These are phyloP conservation scores for Dipodomys spectabilis DNA, from an alignment of 2,113 vertebrate genomes.

Conservation along the genomic window DNA sequence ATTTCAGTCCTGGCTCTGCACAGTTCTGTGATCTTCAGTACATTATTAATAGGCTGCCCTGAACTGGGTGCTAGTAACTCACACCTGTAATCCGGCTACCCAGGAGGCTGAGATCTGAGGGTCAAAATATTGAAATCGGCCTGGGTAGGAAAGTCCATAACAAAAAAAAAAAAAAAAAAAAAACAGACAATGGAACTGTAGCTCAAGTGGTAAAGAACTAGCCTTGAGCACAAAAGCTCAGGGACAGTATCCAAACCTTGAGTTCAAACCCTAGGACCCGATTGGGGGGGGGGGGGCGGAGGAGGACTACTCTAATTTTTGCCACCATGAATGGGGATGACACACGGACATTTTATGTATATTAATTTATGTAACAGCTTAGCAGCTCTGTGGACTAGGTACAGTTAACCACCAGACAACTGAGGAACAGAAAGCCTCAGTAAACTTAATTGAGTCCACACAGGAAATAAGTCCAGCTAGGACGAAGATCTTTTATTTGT, in stretches of 20 bases:
- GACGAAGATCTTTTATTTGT: not conserved
- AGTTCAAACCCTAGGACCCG: too few relatives aligned
- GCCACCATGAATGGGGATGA: not conserved
- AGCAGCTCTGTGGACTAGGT: not conserved
- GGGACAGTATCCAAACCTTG: too few relatives aligned
- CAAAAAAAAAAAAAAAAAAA: too few relatives aligned
- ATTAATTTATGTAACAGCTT: not conserved
- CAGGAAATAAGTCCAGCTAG: not conserved
- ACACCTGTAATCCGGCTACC: too few relatives aligned
- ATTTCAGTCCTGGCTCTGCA: slow-evolving; percentile 26
- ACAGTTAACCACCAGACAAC: not conserved
- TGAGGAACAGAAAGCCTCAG: slow-evolving; percentile 16
- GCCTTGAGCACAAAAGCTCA: too few relatives aligned
- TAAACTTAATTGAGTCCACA: slow-evolving; percentile 22
- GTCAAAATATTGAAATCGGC: too few relatives aligned
- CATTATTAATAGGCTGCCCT: not conserved
- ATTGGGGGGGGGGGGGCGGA: not conserved
- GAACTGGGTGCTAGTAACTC: too few relatives aligned
- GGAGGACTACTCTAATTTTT: not conserved
- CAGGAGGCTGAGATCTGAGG: too few relatives aligned
- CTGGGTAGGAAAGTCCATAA: too few relatives aligned
- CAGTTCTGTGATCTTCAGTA: slow-evolving; percentile 51
- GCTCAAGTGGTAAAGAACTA: too few relatives aligned
- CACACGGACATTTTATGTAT: not conserved
- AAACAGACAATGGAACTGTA: too few relatives aligned